Percentiles rank a stretch among this genome's conserved stretches.
Conservation (phyloP, 2,113 vertebrate species). For the Psephotus haematonotus region DNA sequence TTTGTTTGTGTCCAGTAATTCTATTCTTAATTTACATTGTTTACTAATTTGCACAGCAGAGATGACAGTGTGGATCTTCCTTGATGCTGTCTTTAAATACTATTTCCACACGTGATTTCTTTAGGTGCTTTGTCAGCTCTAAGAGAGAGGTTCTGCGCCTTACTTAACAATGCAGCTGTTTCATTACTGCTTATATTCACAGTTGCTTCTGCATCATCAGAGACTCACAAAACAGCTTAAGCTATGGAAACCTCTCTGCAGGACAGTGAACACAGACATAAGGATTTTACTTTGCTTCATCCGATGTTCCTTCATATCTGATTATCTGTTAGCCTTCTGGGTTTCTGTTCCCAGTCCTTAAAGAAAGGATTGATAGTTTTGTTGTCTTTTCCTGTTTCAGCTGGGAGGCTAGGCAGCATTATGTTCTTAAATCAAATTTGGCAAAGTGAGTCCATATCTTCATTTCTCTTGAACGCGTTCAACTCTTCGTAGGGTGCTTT, state of each 20-base stretch:
- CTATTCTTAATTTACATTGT: neutral
- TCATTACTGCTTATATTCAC: neutral
- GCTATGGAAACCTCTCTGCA: neutral
- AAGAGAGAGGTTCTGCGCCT: neutral
- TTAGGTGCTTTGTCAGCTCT: neutral
- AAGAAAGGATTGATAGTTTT: neutral
- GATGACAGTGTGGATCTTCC: neutral
- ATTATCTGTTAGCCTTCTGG: neutral
- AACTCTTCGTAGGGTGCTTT: neutral
- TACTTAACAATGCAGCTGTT: neutral
- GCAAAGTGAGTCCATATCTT: neutral
- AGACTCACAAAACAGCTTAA: neutral
- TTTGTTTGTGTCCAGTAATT: neutral
- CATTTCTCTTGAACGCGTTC: fast-evolving
- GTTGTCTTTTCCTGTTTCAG: neutral
- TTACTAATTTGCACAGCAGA: neutral
- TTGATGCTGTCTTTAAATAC: neutral
- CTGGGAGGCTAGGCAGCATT: neutral
- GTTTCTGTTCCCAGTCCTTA: neutral
- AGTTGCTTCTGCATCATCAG: neutral
- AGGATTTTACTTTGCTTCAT: neutral
- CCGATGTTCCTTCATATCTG: neutral
- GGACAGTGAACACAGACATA: neutral
- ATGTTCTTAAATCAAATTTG: neutral
- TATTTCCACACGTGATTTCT: neutral